phyloP scores from a whole-genome alignment of 2,888 invertebrate species.

The Nephrotoma flavescens region DNA sequence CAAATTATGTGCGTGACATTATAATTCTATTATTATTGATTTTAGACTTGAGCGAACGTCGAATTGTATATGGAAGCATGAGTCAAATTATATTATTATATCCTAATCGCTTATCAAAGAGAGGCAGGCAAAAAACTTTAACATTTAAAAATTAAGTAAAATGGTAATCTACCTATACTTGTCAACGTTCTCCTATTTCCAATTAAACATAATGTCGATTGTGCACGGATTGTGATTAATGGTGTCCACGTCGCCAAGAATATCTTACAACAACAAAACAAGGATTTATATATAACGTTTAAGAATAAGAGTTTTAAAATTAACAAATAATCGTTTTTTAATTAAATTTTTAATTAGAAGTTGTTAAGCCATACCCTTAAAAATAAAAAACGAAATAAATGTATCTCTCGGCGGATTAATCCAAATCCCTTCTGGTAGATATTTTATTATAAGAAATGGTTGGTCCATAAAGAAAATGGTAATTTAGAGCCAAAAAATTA shows the following conservation, averaged over 20 bases:
- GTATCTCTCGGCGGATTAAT: not conserved
- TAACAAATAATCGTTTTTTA: not conserved
- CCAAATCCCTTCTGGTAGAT: not conserved
- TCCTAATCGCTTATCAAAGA: not conserved
- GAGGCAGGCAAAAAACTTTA: no score
- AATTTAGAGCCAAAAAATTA: no score
- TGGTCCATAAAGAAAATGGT: not conserved
- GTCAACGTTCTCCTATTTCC: not conserved
- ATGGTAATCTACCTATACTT: not conserved
- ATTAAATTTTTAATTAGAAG: not conserved
- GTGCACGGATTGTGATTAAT: not conserved
- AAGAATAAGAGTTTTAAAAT: not conserved
- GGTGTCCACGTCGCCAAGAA: not conserved
- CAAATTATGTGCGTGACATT: not conserved
- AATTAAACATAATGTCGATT: not conserved
- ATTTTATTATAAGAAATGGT: not conserved
- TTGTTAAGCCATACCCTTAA: not conserved
- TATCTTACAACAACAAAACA: not conserved
- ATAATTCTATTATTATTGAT: not conserved
- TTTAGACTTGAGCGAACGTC: not conserved
- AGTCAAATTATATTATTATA: not conserved
- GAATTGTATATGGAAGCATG: not conserved
- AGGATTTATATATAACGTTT: not conserved
- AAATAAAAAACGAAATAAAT: not conserved
- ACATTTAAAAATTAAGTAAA: no score